phyloP scores from a whole-genome alignment of 2,113 vertebrate species.

The Todiramphus saurophagus region DNA sequence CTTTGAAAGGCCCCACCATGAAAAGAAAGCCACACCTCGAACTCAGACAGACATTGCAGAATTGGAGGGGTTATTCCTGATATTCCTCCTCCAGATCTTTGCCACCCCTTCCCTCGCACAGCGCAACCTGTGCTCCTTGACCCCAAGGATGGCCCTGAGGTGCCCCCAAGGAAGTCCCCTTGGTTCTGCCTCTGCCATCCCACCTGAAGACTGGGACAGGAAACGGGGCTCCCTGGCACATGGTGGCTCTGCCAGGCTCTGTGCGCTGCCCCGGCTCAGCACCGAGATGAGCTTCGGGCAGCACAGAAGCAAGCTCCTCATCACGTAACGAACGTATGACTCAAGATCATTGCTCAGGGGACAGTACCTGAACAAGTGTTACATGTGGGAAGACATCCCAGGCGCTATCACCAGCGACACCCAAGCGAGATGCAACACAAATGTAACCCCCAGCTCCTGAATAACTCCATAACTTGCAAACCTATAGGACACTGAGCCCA shows the following conservation, averaged over 20 bases:
- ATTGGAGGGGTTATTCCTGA: neutral
- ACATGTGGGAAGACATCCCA: neutral
- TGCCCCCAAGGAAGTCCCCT: neutral
- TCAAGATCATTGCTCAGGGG: neutral
- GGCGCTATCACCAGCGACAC: neutral
- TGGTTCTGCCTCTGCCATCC: neutral
- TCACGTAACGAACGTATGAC: fast-evolving
- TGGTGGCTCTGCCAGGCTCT: too few species aligned
- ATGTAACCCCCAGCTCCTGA: neutral
- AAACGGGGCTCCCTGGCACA: fast-evolving
- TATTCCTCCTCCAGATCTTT: neutral
- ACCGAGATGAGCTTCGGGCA: neutral
- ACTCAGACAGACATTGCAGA: neutral
- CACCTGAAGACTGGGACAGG: fast-evolving
- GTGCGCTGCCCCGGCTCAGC: too few species aligned
- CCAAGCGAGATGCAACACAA: neutral
- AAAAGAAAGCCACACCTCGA: slow-evolving; percentile 14
- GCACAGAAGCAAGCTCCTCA: neutral
- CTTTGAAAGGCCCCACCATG: neutral
- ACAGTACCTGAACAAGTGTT: neutral
- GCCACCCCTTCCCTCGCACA: neutral
- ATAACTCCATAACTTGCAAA: neutral
- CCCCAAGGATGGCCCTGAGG: neutral
- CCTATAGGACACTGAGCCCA: neutral
- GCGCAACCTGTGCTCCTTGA: fast-evolving